Percentiles rank a stretch among this genome's conserved stretches.
Conservation (phyloP, 1,140 invertebrate genomes). For the Tigriopus japonicus region DNA sequence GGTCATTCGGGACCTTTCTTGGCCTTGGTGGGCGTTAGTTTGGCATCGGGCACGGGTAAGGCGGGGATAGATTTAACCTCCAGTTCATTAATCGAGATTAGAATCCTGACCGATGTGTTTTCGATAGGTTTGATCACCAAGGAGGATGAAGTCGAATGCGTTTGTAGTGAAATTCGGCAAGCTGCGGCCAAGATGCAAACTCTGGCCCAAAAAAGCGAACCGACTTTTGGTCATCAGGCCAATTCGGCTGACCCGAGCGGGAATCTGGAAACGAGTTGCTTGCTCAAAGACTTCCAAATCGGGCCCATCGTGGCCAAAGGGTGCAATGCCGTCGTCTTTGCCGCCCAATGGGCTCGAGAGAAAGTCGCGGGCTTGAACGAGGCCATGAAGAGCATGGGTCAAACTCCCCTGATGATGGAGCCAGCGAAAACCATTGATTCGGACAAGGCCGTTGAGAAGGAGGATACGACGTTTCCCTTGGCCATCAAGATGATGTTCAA, state of each 20-base stretch:
- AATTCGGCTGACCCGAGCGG: background rate
- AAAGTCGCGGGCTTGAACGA: background rate
- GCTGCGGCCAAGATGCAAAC: background rate
- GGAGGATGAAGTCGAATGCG: conserved; percentile 52
- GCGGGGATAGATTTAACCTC: no score
- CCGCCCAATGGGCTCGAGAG: conserved; percentile 34
- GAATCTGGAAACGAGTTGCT: conserved; percentile 17
- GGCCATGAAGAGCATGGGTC: background rate
- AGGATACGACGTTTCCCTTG: conserved; percentile 22
- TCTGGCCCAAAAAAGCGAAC: background rate
- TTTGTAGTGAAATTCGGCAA: conserved; percentile 51
- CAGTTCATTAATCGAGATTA: no score
- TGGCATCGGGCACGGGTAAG: background rate
- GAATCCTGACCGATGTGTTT: no score
- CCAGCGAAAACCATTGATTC: background rate
- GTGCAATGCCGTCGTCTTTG: conserved; percentile 59
- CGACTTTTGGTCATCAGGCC: background rate
- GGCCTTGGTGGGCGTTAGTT: background rate
- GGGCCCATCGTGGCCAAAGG: conserved; percentile 56
- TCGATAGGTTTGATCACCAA: conserved; percentile 44
- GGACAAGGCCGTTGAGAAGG: background rate
- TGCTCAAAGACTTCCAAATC: conserved; percentile 41
- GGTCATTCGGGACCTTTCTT: background rate
- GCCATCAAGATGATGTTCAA: conserved; percentile 85
- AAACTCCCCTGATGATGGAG: background rate